A percentile compares a stretch with the other conserved stretches of the same genome.
Evolutionary conservation across 1,140 invertebrate genomes (phyloP).

Genomic region (Batillaria attramentaria): DNA sequence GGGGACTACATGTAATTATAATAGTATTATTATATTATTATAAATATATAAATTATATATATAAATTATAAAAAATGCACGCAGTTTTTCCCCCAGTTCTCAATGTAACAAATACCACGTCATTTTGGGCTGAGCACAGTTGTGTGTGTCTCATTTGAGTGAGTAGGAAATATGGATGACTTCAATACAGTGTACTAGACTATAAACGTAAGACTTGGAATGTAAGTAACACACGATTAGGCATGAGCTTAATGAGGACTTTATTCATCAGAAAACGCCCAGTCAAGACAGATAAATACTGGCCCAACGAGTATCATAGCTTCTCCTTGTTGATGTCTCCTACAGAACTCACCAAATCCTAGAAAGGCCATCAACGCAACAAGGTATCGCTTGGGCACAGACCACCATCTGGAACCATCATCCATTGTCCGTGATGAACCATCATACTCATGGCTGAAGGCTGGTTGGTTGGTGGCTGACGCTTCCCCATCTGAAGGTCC

Average conservation of each 20-base stretch:
- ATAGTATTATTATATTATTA: no score
- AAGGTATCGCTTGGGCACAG: conserved; percentile 63
- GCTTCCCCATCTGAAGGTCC: conserved; percentile 20
- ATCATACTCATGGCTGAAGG: conserved; percentile 43
- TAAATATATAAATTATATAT: no score
- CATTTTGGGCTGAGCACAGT: no score
- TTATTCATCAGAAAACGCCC: not conserved
- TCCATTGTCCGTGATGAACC: conserved; percentile 3
- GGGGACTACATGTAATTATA: no score
- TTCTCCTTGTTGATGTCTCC: not conserved
- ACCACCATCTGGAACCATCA: not conserved
- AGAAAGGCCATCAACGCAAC: conserved; percentile 65
- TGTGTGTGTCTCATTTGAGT: no score
- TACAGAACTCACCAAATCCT: conserved; percentile 59
- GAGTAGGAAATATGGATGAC: not conserved
- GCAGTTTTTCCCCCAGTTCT: no score
- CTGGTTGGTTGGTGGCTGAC: conserved; percentile 12
- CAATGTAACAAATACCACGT: no score
- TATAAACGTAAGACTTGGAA: not conserved
- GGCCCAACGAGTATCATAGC: not conserved
- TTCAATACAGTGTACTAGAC: not conserved
- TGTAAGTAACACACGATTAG: not conserved
- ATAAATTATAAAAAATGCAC: no score
- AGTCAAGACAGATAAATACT: conserved; percentile 4
- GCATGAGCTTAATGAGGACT: not conserved